These are phyloP conservation scores for Sphaeridia pumilis DNA, from an alignment of 2,888 invertebrate genomes.

Conservation along the genomic window DNA sequence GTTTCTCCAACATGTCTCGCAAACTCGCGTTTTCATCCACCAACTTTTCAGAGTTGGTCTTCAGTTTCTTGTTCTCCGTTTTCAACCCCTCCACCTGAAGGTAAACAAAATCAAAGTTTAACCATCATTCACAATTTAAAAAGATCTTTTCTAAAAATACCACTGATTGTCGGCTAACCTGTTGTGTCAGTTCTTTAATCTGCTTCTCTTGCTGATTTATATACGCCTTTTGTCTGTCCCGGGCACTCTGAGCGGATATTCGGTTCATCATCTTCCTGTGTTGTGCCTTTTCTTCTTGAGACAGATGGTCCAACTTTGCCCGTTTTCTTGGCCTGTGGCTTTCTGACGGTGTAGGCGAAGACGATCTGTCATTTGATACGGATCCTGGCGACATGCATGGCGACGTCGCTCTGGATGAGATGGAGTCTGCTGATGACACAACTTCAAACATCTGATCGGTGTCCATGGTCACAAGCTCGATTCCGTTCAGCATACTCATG, in stretches of 20 bases:
- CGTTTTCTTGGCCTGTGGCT: constrained; percentile 28
- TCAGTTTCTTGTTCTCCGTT: constrained; percentile 17
- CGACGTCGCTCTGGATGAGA: constrained; percentile 6
- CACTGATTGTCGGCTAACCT: too few species aligned
- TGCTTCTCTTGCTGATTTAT: constrained; percentile 28
- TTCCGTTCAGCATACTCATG: constrained; percentile 17
- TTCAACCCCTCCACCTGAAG: constrained; percentile 18
- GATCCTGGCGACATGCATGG: constrained; percentile 3
- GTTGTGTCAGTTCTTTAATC: constrained; percentile 22
- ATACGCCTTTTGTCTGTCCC: constrained; percentile 33
- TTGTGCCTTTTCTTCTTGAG: constrained; percentile 32
- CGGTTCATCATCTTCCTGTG: constrained; percentile 36
- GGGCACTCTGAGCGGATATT: constrained; percentile 35
- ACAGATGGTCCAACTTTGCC: constrained; percentile 33
- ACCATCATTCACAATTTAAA: background rate
- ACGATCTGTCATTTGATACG: background rate
- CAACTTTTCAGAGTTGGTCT: constrained; percentile 15
- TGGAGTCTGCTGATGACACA: constrained; percentile 1
- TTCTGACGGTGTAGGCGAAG: background rate
- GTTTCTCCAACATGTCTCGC: constrained; percentile 17
- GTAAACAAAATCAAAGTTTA: too few species aligned
- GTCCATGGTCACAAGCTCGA: constrained; percentile 16
- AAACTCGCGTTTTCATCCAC: constrained; percentile 26
- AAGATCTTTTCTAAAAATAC: background rate
- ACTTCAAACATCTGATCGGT: constrained; percentile 21